A percentile compares a stretch with the other conserved stretches of the same genome.
phyloP scores from a whole-genome alignment of 2,113 vertebrate genomes.

The Penelope pileata region DNA sequence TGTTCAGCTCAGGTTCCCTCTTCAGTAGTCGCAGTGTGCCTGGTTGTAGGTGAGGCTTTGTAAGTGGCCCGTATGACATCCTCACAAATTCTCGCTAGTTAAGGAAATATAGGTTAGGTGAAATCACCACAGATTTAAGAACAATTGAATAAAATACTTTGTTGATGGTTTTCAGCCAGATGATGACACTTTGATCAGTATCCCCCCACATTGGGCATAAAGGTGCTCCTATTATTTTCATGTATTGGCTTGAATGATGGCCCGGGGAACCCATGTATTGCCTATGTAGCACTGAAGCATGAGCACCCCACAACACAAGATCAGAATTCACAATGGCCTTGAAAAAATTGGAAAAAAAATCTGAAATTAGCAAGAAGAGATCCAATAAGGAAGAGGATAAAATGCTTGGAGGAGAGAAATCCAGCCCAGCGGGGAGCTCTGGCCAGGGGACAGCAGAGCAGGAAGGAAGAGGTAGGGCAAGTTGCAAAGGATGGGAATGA shows the following conservation, averaged over 20 bases:
- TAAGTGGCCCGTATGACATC: not conserved
- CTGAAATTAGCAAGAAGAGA: not conserved
- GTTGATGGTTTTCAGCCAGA: not conserved
- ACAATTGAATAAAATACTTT: not conserved
- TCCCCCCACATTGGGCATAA: not conserved
- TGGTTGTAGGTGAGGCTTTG: not conserved
- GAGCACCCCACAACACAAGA: not conserved
- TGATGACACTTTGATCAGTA: not conserved
- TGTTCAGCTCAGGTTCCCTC: not conserved
- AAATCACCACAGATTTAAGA: not conserved
- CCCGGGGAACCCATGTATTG: not conserved
- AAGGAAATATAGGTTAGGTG: not conserved
- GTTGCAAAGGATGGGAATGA: not conserved
- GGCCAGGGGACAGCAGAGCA: not conserved
- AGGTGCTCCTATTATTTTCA: not conserved
- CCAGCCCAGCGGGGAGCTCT: not conserved
- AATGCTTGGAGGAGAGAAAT: not conserved
- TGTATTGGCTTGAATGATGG: not conserved
- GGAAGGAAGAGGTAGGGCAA: not conserved
- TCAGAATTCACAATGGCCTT: not conserved
- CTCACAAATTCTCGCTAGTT: not conserved
- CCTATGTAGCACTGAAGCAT: not conserved
- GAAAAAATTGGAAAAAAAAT: not conserved
- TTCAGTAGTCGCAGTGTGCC: not conserved
- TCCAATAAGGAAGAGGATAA: not conserved